These are phyloP conservation scores for Sinotaia quadrata DNA, from an alignment of 2,888 invertebrate species.

Conservation along the genomic window DNA sequence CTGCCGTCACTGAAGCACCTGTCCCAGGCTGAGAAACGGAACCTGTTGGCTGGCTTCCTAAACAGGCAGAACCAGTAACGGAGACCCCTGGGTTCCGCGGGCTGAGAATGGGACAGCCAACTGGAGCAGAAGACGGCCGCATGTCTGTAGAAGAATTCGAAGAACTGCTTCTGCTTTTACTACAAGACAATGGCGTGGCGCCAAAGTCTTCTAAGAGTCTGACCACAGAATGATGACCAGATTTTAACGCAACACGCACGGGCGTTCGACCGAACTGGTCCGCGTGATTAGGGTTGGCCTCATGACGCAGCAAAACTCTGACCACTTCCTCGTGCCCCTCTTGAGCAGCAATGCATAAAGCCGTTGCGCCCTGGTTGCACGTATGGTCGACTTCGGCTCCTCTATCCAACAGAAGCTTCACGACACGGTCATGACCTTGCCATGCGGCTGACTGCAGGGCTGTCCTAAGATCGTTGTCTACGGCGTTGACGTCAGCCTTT, in stretches of 20 bases:
- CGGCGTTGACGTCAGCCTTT: constrained; percentile 83
- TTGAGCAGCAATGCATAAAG: constrained; percentile 93
- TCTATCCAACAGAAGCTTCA: constrained; percentile 82
- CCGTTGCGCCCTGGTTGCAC: constrained; percentile 96
- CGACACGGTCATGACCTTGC: constrained; percentile 92
- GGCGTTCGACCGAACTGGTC: constrained; percentile 73
- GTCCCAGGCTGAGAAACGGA: neutral
- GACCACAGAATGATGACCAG: constrained; percentile 88
- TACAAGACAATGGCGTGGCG: constrained; percentile 73
- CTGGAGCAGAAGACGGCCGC: constrained; percentile 11
- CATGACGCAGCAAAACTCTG: constrained; percentile 75
- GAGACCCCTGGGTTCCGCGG: neutral
- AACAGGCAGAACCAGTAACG: neutral
- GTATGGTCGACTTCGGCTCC: constrained; percentile 90
- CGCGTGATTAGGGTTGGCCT: constrained; percentile 73
- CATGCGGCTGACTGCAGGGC: constrained; percentile 95
- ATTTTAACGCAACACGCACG: constrained; percentile 88
- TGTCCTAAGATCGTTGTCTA: constrained; percentile 77
- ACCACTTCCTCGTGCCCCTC: constrained; percentile 96
- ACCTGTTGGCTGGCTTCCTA: neutral
- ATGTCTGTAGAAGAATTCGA: constrained; percentile 48
- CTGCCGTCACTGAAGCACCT: neutral
- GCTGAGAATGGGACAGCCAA: neutral
- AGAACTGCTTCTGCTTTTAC: constrained; percentile 58
- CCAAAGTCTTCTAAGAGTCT: constrained; percentile 75